These are phyloP conservation scores for Volucella bombylans DNA, from an alignment of 2,888 invertebrate species.

Conservation along the genomic window DNA sequence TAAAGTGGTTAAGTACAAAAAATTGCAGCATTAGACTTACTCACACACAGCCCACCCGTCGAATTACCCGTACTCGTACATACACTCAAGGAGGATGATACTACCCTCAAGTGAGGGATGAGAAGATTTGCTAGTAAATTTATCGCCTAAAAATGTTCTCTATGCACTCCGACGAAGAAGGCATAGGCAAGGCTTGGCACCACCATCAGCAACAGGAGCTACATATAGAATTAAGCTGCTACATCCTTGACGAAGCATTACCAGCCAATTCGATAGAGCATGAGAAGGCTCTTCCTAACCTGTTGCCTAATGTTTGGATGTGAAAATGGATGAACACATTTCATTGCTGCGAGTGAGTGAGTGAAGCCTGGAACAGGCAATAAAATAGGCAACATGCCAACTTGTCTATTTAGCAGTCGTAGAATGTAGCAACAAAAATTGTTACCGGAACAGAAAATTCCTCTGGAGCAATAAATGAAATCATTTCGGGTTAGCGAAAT, in stretches of 20 bases:
- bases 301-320: conserved; percentile 55
- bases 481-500: conserved; percentile 42
- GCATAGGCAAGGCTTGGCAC: conserved; percentile 9
- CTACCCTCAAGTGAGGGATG: conserved; percentile 47
- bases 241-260: conserved; percentile 46
- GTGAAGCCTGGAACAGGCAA: conserved; percentile 57
- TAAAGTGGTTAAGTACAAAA: conserved; percentile 70
- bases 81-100: conserved; percentile 36
- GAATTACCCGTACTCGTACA: not conserved
- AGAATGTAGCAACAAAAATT: conserved; percentile 21
- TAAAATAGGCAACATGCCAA: conserved; percentile 73
- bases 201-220: conserved; percentile 40
- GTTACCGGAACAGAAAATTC: conserved; percentile 26
- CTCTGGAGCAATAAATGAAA: conserved; percentile 58
- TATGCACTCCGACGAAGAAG: conserved; percentile 56
- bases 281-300: conserved; percentile 34
- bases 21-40: conserved; percentile 63
- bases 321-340: conserved; percentile 53
- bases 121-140: conserved; percentile 65
- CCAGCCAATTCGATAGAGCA: conserved; percentile 58
- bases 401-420: conserved; percentile 65
- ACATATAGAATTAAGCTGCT: conserved; percentile 57
- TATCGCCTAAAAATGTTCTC: conserved; percentile 58
- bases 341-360: conserved; percentile 41
- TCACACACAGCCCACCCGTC: not conserved